phyloP scores from a whole-genome alignment of 2,888 invertebrate genomes.

The Cactoblastis cactorum region DNA sequence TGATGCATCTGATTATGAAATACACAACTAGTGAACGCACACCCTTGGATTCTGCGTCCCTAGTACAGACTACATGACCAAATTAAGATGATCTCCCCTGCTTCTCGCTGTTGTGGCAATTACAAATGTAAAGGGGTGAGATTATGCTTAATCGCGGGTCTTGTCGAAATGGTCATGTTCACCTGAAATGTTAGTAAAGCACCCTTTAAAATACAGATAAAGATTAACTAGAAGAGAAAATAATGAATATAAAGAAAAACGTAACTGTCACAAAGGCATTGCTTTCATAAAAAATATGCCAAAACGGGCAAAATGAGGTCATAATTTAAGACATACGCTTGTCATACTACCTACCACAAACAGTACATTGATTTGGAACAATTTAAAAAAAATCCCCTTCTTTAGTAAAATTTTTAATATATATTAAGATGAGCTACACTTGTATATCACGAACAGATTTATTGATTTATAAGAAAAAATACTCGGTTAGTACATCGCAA shows the following conservation, averaged over 20 bases:
- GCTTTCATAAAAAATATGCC: neutral
- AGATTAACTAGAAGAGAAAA: conserved; percentile 33
- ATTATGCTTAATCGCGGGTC: conserved; percentile 50
- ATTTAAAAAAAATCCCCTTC: no score
- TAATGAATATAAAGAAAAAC: neutral
- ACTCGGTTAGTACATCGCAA: no score
- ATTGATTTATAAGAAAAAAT: no score
- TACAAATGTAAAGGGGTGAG: conserved; percentile 53
- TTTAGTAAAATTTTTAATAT: no score
- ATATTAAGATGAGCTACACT: no score
- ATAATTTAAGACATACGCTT: no score
- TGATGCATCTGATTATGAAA: conserved; percentile 50
- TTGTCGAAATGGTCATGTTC: conserved; percentile 49
- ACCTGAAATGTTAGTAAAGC: conserved; percentile 59
- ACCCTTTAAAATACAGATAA: conserved; percentile 40
- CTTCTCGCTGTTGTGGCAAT: conserved; percentile 41
- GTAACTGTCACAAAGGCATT: neutral
- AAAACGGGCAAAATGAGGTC: neutral
- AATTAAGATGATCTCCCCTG: conserved; percentile 30
- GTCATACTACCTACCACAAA: no score
- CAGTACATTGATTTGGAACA: no score
- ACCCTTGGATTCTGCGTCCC: conserved; percentile 39
- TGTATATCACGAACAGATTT: no score
- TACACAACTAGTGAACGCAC: conserved; percentile 47
- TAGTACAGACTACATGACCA: conserved; percentile 37